Evolutionary conservation across 1,140 invertebrate species (phyloP).

Genomic region (Chymomyza costata): DNA sequence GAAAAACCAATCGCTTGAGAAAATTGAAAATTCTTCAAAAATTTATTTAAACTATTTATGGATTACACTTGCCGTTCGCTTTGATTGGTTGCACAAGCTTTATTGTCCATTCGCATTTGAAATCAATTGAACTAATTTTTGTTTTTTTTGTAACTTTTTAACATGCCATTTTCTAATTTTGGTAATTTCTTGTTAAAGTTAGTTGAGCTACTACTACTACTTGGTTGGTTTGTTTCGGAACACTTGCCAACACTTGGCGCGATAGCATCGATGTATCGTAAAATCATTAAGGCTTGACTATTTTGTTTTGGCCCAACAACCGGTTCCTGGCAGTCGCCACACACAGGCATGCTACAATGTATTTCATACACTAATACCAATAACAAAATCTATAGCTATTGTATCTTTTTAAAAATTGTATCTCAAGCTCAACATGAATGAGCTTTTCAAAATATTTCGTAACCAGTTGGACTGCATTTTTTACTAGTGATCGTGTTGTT

Average conservation of each 20-base stretch:
- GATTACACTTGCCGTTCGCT: no score
- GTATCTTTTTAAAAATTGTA: constrained; percentile 62
- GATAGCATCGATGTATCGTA: constrained; percentile 52
- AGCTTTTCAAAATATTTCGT: constrained; percentile 68
- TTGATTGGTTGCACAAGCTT: no score
- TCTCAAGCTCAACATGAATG: constrained; percentile 64
- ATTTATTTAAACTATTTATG: no score
- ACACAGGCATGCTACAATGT: constrained; percentile 18
- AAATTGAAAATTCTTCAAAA: no score
- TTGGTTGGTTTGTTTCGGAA: constrained; percentile 32
- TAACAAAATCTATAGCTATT: constrained; percentile 36
- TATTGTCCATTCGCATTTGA: no score
- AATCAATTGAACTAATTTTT: constrained; percentile 31
- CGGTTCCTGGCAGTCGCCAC: constrained; percentile 42
- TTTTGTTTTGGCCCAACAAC: constrained; percentile 64
- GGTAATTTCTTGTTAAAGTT: constrained; percentile 16
- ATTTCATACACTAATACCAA: constrained; percentile 4
- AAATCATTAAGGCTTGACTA: constrained; percentile 65
- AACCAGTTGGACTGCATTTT: constrained; percentile 72
- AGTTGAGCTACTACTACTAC: no score
- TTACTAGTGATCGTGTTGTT: constrained; percentile 19
- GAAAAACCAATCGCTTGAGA: no score
- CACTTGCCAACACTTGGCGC: constrained; percentile 32
- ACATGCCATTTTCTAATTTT: constrained; percentile 61
- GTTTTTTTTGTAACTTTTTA: constrained; percentile 30